A percentile compares a stretch with the other conserved stretches of the same genome.
phyloP scores from a whole-genome alignment of 35 echinoderm and acorn worm species.

The Ophiothrix spiculata region DNA sequence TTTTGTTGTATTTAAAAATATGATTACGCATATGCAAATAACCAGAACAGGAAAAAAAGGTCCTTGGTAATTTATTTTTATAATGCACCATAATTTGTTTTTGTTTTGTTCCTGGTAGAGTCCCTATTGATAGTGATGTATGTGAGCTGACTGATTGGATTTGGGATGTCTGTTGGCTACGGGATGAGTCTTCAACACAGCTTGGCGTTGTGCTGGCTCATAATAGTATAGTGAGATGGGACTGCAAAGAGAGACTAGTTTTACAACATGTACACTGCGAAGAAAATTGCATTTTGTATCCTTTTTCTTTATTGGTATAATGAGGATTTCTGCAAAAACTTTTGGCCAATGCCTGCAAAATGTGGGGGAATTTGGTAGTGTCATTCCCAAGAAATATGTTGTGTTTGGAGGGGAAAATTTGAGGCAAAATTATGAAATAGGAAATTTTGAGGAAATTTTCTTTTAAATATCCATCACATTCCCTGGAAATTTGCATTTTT shows the following conservation, averaged over 20 bases:
- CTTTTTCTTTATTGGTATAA: constrained; percentile 4
- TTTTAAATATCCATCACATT: background rate
- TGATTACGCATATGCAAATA: too few relatives aligned
- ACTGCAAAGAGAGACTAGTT: constrained; percentile 7
- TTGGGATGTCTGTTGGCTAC: background rate
- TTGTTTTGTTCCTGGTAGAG: background rate
- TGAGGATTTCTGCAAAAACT: too few relatives aligned
- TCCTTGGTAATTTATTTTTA: too few relatives aligned
- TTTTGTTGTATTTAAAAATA: too few relatives aligned
- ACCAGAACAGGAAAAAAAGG: too few relatives aligned
- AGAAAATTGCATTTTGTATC: constrained; percentile 69
- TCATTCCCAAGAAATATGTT: background rate
- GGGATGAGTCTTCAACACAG: background rate
- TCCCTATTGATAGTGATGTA: background rate
- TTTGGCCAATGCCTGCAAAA: background rate
- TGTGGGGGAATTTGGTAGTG: background rate
- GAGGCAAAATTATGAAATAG: background rate
- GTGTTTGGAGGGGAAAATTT: background rate
- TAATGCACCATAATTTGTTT: too few relatives aligned
- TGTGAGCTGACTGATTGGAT: background rate
- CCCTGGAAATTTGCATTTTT: too few relatives aligned
- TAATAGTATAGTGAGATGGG: constrained; percentile 39
- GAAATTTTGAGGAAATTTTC: background rate
- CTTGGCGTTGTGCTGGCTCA: constrained; percentile 28
- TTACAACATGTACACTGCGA: constrained; percentile 23